Conservation (phyloP, 2,797 vertebrate species). For the Fratercula arctica region DNA sequence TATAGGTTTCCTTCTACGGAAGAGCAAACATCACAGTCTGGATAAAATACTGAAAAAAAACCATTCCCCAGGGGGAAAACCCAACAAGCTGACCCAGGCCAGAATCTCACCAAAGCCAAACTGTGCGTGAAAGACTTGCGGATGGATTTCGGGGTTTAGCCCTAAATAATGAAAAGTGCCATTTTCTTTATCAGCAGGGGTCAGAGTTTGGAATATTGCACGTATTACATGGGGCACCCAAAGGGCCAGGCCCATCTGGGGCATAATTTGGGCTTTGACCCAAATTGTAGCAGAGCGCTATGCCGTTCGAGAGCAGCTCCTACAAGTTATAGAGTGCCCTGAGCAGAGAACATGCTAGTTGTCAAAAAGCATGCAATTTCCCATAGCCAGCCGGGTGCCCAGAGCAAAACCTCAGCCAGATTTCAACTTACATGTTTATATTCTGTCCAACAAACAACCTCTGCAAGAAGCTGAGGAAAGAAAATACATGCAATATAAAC, state of each 20-base stretch:
- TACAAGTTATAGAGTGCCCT: accelerated
- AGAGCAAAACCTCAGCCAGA: neutral
- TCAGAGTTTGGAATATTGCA: neutral
- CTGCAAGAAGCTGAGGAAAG: neutral
- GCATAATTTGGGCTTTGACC: neutral
- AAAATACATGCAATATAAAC: neutral
- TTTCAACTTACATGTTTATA: slow-evolving; percentile 12
- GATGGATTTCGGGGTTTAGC: neutral
- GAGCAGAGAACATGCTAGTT: neutral
- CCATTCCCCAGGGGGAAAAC: neutral
- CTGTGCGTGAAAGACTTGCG: neutral
- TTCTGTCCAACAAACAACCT: neutral
- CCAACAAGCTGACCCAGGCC: neutral
- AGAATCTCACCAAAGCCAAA: neutral
- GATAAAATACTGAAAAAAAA: neutral
- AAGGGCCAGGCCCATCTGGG: neutral
- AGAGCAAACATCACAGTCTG: neutral
- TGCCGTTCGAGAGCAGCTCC: neutral
- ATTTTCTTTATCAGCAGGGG: neutral
- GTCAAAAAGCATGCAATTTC: neutral
- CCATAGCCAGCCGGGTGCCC: neutral
- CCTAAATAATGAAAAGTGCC: neutral
- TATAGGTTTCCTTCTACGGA: neutral
- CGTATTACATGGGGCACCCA: neutral
- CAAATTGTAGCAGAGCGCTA: neutral